Evolutionary conservation across 2,113 vertebrate species (phyloP).

Genomic region (Chrysochloris asiatica): DNA sequence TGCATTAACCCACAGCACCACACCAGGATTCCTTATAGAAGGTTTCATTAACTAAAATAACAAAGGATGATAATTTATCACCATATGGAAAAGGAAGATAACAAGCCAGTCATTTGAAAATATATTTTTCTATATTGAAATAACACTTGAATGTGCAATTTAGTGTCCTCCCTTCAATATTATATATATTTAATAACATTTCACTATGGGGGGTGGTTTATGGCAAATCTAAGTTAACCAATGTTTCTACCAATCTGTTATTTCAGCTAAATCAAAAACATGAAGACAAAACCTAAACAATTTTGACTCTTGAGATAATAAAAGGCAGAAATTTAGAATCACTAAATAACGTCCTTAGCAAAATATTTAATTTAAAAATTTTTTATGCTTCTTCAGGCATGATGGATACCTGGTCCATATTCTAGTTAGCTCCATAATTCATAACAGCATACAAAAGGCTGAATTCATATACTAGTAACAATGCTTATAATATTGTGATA

Average conservation of each 20-base stretch:
- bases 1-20: too few relatives aligned
- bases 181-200: constrained; percentile 11
- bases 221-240: constrained; percentile 1
- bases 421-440: not conserved
- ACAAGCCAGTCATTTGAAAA: constrained; percentile 14
- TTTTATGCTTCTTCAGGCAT: not conserved
- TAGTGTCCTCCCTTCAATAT: not conserved
- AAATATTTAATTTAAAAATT: not conserved
- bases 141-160: constrained; percentile 9
- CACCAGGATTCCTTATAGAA: too few relatives aligned
- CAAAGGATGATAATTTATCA: constrained; percentile 1
- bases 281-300: constrained; percentile 4
- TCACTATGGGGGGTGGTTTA: not conserved
- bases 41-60: constrained; percentile 21
- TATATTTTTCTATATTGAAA: constrained; percentile 17
- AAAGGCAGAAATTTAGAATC: constrained; percentile 40
- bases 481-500: not conserved
- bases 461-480: not conserved
- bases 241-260: constrained; percentile 2
- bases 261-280: not conserved
- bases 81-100: constrained; percentile 12
- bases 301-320: constrained; percentile 1
- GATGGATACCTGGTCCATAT: not conserved
- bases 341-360: constrained; percentile 23
- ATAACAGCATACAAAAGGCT: not conserved